phyloP scores from a whole-genome alignment of 2,797 vertebrate species.

The Myioborus miniatus region DNA sequence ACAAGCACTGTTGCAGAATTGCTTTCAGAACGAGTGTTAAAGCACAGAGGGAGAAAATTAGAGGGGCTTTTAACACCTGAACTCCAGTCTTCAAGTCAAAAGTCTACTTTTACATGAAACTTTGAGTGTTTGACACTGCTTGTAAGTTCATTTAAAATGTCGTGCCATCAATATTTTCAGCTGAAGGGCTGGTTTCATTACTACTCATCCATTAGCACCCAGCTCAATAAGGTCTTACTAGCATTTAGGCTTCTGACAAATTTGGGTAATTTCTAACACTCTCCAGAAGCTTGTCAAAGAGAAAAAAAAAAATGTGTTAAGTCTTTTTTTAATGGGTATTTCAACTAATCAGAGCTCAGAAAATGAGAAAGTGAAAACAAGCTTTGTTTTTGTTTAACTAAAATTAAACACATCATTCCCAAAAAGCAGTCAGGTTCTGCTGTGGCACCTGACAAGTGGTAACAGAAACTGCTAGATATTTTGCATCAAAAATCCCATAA shows the following conservation, averaged over 20 bases:
- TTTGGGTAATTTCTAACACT: background rate
- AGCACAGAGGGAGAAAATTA: background rate
- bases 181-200: background rate
- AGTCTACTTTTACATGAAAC: background rate
- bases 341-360: background rate
- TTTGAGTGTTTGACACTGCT: background rate
- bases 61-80: background rate
- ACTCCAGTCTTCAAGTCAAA: background rate
- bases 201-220: background rate
- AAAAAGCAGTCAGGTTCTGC: background rate
- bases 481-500: background rate
- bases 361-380: background rate
- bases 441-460: background rate
- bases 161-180: background rate
- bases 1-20: background rate
- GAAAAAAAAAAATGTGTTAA: background rate
- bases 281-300: background rate
- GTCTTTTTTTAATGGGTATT: background rate
- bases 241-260: background rate
- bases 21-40: background rate
- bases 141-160: background rate
- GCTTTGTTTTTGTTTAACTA: background rate
- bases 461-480: background rate
- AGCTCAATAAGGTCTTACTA: background rate
- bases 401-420: background rate